Conservation (phyloP, 2,888 invertebrate species). For the Hydrotaea diabolus region DNA sequence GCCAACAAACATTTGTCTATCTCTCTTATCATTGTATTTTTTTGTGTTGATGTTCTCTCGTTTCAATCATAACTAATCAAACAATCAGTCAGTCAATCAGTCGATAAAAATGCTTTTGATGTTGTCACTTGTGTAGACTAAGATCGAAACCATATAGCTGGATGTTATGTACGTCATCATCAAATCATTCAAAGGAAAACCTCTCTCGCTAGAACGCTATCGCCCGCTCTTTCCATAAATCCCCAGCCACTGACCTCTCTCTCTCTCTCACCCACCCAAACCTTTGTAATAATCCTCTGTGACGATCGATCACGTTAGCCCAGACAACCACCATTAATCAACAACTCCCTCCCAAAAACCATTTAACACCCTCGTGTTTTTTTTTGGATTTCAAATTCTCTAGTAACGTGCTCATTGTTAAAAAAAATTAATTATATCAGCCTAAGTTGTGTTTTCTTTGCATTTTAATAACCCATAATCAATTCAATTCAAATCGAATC, state of each 20-base stretch:
- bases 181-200: background rate
- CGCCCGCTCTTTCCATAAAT: slow-evolving; percentile 7
- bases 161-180: background rate
- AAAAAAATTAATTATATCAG: slow-evolving; percentile 7
- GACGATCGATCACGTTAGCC: background rate
- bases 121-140: slow-evolving; percentile 49
- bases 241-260: background rate
- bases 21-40: slow-evolving; percentile 2
- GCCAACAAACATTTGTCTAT: background rate
- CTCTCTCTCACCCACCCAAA: background rate
- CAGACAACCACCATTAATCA: background rate
- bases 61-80: slow-evolving; percentile 9
- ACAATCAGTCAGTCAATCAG: slow-evolving; percentile 24
- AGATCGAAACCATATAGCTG: background rate
- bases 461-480: background rate
- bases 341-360: background rate
- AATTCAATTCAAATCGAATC: slow-evolving; percentile 4
- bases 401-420: background rate
- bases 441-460: background rate
- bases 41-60: slow-evolving; percentile 6
- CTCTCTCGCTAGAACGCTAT: background rate
- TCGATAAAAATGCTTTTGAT: slow-evolving; percentile 60
- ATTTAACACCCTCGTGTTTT: background rate
- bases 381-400: background rate
- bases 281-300: slow-evolving; percentile 33